Conservation (phyloP, 2,113 vertebrate genomes). For the Pandion haliaetus region DNA sequence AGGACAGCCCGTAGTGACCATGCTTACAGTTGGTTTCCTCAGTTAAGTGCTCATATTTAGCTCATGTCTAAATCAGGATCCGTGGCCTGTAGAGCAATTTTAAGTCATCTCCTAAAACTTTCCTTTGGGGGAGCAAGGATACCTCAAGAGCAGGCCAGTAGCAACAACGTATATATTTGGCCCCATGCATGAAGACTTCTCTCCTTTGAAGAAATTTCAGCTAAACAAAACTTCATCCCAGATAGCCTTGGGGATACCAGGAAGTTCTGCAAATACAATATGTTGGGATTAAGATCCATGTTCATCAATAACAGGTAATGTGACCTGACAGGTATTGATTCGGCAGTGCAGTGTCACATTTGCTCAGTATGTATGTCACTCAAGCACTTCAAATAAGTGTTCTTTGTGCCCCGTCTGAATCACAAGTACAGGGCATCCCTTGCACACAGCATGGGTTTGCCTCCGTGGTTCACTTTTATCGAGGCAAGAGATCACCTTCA, state of each 20-base stretch:
- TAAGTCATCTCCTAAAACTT: not conserved
- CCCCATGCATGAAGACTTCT: not conserved
- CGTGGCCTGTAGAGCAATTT: not conserved
- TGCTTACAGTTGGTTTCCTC: not conserved
- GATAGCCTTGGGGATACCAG: not conserved
- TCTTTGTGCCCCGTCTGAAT: not conserved
- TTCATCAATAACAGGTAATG: slow-evolving; percentile 13
- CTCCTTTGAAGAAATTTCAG: not conserved
- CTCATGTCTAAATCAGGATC: not conserved
- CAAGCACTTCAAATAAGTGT: not conserved
- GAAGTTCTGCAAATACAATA: not conserved
- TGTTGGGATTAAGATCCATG: not conserved
- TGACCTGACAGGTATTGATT: slow-evolving; percentile 30
- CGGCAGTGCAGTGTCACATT: not conserved
- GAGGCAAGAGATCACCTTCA: not conserved
- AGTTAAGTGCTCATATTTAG: not conserved
- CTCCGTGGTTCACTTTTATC: not conserved
- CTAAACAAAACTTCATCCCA: not conserved
- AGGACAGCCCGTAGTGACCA: rapidly evolving
- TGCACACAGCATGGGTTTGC: not conserved
- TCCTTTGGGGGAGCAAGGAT: not conserved
- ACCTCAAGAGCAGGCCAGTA: not conserved
- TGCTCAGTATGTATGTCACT: slow-evolving; percentile 26
- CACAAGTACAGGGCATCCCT: not conserved
- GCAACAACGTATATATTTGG: not conserved